phyloP scores from a whole-genome alignment of 2,797 vertebrate genomes.

The Argya squamiceps region DNA sequence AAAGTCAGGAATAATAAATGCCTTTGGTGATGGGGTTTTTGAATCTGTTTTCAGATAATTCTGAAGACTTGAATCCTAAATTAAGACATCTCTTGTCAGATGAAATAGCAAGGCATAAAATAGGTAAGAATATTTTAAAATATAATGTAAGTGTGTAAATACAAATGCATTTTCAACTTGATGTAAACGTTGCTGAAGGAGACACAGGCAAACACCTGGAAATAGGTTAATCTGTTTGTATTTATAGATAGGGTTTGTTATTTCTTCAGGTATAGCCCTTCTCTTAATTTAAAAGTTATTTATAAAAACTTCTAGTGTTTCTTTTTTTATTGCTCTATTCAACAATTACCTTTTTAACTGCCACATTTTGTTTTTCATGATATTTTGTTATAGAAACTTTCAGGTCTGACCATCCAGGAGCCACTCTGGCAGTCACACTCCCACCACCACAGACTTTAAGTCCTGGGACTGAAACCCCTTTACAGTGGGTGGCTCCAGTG shows the following conservation, averaged over 20 bases:
- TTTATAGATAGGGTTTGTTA: not conserved
- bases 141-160: not conserved
- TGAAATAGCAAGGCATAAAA: not conserved
- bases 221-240: not conserved
- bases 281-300: not conserved
- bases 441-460: not conserved
- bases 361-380: not conserved
- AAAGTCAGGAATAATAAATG: not conserved
- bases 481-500: not conserved
- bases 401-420: not conserved
- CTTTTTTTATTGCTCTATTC: not conserved
- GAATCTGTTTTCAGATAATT: conserved; percentile 20
- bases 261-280: not conserved
- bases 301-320: not conserved
- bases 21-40: not conserved
- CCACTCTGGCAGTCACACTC: not conserved
- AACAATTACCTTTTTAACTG: not conserved
- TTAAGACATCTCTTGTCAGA: not conserved
- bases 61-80: not conserved
- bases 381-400: not conserved
- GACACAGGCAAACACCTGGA: not conserved
- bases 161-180: not conserved
- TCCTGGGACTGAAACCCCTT: not conserved
- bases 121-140: conserved; percentile 45
- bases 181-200: not conserved